Base-by-base conservation (phyloP, 2,888 invertebrate species). In the Halictus quadricinctus region DNA sequence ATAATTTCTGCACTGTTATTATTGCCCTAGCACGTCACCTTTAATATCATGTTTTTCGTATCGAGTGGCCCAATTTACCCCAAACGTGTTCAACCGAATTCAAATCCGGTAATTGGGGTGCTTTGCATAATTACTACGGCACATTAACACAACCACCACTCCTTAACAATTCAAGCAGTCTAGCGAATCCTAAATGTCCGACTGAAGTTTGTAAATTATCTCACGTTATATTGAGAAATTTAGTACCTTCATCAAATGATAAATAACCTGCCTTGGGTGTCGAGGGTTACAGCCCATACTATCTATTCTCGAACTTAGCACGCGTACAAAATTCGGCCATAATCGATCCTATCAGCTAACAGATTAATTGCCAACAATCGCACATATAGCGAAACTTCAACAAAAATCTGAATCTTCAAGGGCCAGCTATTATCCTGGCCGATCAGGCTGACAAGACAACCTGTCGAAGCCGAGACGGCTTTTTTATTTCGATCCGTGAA, bases 151-250 rank as follows among this genome's bases (percentile, higher is more conserved):
- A 36, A 21, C 29, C 29, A 1, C 36, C 66, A 8, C 36, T 66
- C 66, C 66, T 64, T 64, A 64, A 66, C 29, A 66, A 66, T 29
- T 66, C 66, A 66, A 66, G 13, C 64, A 64, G 64, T 15, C 15
- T 64, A 15, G 25, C 29, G 25, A 29, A 15, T 15, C 64, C 64
- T 25, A 29, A 64, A 29, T 29, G 64, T 29, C 64, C 15, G 25
- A 15, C 29, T 7, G 64, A 60, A 60, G 60, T 25, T 25, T 25
- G 25, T 60, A 25, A 25, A 60, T 25, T 12, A 60, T 25, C 3
- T 13, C 25, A 13, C 13, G 8, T 5, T 60, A 25, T 60, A 60
- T 60, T 21, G 60, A 25, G 60, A 25, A 60, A 60, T 60, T 12
- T 13, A 12, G 25, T 25, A 6, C 60, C 54, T n/a, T 54, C n/a